phyloP scores from a whole-genome alignment of 1,140 invertebrate species.

The Drosophila guanche region DNA sequence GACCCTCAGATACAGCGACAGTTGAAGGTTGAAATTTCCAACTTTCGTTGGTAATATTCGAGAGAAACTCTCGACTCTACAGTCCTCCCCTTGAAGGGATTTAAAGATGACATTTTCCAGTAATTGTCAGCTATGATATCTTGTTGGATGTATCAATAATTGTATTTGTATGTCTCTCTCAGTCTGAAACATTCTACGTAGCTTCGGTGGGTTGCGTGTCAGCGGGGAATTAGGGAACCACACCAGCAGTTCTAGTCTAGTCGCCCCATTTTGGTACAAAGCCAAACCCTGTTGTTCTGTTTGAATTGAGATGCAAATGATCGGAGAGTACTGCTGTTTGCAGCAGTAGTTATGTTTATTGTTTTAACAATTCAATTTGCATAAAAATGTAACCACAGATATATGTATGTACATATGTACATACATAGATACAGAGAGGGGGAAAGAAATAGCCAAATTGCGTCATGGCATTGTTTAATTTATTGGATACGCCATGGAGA shows the following conservation, averaged over 20 bases:
- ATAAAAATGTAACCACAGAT: constrained; percentile 30
- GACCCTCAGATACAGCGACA: too few species aligned
- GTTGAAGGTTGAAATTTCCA: too few species aligned
- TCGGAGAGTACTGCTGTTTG: constrained; percentile 30
- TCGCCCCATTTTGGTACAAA: constrained; percentile 20
- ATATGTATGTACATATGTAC: background rate
- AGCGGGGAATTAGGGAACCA: constrained; percentile 66
- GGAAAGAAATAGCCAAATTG: constrained; percentile 48
- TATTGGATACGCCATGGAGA: constrained; percentile 37
- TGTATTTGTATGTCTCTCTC: background rate
- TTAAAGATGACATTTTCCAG: too few species aligned
- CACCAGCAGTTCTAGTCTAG: constrained; percentile 23
- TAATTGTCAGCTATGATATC: too few species aligned
- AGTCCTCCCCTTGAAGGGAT: background rate
- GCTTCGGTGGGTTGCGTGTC: constrained; percentile 35
- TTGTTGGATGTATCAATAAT: too few species aligned
- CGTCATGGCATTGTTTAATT: constrained; percentile 50
- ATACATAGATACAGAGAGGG: constrained; percentile 23
- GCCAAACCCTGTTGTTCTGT: constrained; percentile 23
- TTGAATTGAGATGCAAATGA: constrained; percentile 73
- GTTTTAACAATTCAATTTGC: constrained; percentile 64
- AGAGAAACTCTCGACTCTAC: too few species aligned
- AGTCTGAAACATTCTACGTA: background rate
- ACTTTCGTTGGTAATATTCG: too few species aligned
- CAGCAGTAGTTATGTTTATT: constrained; percentile 56